Conservation (phyloP, 2,113 vertebrate genomes). For the Pagrus major region DNA sequence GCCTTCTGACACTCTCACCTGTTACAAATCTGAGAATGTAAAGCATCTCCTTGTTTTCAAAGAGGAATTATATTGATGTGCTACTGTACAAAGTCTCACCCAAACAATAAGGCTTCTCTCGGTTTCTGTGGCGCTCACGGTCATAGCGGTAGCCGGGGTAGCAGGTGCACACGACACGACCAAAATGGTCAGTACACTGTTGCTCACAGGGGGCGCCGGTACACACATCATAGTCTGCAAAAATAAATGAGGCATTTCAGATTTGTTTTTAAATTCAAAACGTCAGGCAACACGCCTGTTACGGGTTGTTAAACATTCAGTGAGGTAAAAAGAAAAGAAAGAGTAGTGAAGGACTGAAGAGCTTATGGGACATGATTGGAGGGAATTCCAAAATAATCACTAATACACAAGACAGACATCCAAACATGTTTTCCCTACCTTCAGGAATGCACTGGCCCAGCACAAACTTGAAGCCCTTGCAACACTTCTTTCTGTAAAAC, state of each 20-base stretch:
- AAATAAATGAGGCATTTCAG: conserved; percentile 33
- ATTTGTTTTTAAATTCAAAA: background rate
- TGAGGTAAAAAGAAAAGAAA: conserved; percentile 42
- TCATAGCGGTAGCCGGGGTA: conserved; percentile 96
- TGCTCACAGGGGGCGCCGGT: conserved; percentile 95
- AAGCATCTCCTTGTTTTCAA: background rate
- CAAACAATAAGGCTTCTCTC: conserved; percentile 94
- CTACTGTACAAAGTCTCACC: conserved; percentile 77
- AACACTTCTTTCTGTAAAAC: conserved; percentile 96
- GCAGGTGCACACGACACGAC: conserved; percentile 95
- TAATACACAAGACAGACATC: conserved; percentile 45
- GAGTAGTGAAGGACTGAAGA: conserved; percentile 1
- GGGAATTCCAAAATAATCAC: conserved; percentile 32
- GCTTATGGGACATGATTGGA: conserved; percentile 17
- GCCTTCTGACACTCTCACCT: background rate
- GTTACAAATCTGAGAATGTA: background rate
- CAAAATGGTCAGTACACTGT: conserved; percentile 98
- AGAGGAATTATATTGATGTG: background rate
- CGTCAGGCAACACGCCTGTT: conserved; percentile 1
- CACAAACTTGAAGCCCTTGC: conserved; percentile 97
- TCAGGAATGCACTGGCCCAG: conserved; percentile 98
- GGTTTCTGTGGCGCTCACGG: conserved; percentile 91
- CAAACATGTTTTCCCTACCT: conserved; percentile 86
- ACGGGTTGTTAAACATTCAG: conserved; percentile 14
- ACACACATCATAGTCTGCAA: conserved; percentile 95